Evolutionary conservation across 2,113 vertebrate genomes (phyloP).

Genomic region (Plectropomus leopardus): DNA sequence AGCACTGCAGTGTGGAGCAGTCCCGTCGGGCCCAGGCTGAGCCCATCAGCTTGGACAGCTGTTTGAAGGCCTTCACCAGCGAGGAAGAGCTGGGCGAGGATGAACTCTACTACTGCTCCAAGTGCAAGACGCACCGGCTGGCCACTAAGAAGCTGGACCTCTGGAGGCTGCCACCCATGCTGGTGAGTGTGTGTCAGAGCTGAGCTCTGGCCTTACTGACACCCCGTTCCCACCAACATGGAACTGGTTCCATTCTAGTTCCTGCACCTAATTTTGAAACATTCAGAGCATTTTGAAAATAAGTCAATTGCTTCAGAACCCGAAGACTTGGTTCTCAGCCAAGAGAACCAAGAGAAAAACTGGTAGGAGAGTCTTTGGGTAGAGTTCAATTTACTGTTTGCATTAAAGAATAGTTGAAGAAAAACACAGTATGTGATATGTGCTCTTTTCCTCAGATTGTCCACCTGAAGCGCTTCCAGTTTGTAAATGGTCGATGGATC

Average conservation of each 20-base stretch:
- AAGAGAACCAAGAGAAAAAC: too few species aligned
- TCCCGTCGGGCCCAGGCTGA: slow-evolving; percentile 95
- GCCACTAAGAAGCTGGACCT: slow-evolving; percentile 99
- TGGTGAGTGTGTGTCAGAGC: slow-evolving; percentile 85
- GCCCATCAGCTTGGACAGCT: slow-evolving; percentile 97
- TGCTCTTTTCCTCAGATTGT: slow-evolving; percentile 88
- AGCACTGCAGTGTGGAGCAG: slow-evolving; percentile 95
- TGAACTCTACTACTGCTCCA: slow-evolving; percentile 99
- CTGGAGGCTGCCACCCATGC: slow-evolving; percentile 96
- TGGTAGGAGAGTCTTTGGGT: accelerated
- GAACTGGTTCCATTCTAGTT: too few species aligned
- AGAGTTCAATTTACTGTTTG: neutral
- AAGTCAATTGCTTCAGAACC: too few species aligned
- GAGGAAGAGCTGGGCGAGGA: slow-evolving; percentile 98
- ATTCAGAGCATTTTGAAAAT: too few species aligned
- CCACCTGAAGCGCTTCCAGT: slow-evolving; percentile 98
- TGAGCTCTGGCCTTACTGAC: neutral
- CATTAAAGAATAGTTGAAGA: neutral
- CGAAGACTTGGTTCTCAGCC: too few species aligned
- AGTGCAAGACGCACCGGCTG: slow-evolving; percentile 95
- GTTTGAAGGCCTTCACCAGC: slow-evolving; percentile 95
- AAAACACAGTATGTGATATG: accelerated
- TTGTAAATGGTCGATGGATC: slow-evolving; percentile 98
- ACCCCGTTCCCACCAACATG: too few species aligned
- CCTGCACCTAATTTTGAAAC: too few species aligned